Conservation (phyloP, 1,140 invertebrate genomes). For the Samia ricini region DNA sequence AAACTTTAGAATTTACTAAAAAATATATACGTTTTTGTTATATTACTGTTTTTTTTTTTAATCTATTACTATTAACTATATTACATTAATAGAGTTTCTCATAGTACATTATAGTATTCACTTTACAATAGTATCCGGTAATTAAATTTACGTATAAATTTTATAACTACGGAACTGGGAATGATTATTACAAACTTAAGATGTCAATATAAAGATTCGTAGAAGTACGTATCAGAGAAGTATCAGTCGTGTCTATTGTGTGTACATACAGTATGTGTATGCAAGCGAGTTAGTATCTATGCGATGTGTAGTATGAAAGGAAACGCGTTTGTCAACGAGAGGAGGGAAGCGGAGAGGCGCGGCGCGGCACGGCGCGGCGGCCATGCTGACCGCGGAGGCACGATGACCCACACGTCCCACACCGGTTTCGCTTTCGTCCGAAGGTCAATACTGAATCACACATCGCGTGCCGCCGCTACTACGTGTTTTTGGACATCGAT, state of each 20-base stretch:
- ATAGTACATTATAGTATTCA: too few species aligned
- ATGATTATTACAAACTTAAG: not conserved
- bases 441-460: constrained; percentile 61
- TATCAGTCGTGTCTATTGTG: too few species aligned
- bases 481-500: constrained; percentile 21
- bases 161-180: not conserved
- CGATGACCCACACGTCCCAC: constrained; percentile 58
- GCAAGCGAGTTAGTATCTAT: not conserved
- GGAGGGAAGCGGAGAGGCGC: constrained; percentile 16
- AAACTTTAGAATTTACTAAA: too few species aligned
- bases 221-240: too few species aligned
- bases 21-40: too few species aligned
- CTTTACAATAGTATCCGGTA: too few species aligned
- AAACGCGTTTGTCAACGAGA: constrained; percentile 19
- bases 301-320: constrained; percentile 20
- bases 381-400: constrained; percentile 14
- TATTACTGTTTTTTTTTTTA: too few species aligned
- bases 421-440: constrained; percentile 66
- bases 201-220: not conserved
- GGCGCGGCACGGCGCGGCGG: not conserved
- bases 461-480: constrained; percentile 14
- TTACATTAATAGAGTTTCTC: too few species aligned
- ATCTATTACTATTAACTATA: too few species aligned
- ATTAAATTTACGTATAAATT: too few species aligned
- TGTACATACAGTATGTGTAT: too few species aligned